These are phyloP conservation scores for Channa striata DNA, from an alignment of 2,797 vertebrate species.

Conservation along the genomic window DNA sequence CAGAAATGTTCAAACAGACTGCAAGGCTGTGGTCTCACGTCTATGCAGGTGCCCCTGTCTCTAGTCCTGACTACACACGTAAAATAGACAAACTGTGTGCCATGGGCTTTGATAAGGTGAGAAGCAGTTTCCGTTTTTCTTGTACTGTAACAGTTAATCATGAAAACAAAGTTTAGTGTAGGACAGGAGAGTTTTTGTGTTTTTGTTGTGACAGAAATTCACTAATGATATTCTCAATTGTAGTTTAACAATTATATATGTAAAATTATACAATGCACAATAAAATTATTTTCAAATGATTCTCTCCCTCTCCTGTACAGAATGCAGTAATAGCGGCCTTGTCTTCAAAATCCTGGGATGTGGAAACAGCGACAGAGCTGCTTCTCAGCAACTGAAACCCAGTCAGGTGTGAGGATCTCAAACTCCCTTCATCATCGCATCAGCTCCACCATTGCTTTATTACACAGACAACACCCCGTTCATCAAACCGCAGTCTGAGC, in stretches of 20 bases:
- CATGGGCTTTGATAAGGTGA: constrained; percentile 99
- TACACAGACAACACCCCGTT: constrained; percentile 42
- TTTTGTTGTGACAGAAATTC: not conserved
- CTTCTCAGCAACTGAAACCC: constrained; percentile 96
- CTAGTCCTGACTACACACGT: constrained; percentile 96
- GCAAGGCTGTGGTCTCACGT: constrained; percentile 97
- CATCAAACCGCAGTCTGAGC: constrained; percentile 61
- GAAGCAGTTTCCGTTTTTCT: constrained; percentile 63
- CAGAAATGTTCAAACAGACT: constrained; percentile 99
- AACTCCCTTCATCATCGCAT: constrained; percentile 67
- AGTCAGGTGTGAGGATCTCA: constrained; percentile 84
- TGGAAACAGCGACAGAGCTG: constrained; percentile 98
- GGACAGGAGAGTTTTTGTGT: not conserved
- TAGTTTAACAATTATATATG: too few species aligned
- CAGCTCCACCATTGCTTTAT: constrained; percentile 61
- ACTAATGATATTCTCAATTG: too few species aligned
- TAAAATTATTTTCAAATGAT: not conserved
- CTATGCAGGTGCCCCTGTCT: constrained; percentile 95
- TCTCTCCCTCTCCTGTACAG: constrained; percentile 69
- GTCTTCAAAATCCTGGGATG: constrained; percentile 99
- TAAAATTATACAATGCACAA: too few species aligned
- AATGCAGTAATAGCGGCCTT: constrained; percentile 99
- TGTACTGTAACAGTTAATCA: not conserved
- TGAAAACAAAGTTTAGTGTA: not conserved
- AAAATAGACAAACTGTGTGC: constrained; percentile 99